Base-by-base conservation (phyloP, 92 coral and sea anemone species). In the Pocillopora meandrina region DNA sequence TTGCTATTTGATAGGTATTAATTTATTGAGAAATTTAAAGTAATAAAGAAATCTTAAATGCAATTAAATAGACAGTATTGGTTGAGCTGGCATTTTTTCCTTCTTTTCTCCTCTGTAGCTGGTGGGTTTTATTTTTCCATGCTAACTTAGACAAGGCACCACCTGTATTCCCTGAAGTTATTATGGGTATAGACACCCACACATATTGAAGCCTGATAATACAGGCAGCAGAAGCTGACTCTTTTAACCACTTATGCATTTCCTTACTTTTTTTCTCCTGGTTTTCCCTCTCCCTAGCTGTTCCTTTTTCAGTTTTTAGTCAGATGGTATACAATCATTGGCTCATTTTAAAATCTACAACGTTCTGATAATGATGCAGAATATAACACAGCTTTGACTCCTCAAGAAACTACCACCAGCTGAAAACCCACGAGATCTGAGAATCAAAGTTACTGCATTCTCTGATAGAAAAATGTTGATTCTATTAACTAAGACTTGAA, bases 261-360 rank as follows among this genome's bases (percentile, higher is more conserved):
- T 26, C 15, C 17, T 23, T 49, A 4, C 74, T 65, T 65, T 52
- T 57, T 3, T 65, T 11, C 14, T 75, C 49, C 7, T 75, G 55
- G 18, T 74, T 84, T n/a, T 63, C 63, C 26, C 87, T 56, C 58
- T 63, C 36, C 35, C 18, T 12, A 26, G 82, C 62, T 59, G 62
- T 59, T 59, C 62, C 62, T 59, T 16, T 12, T 16, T 59, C 11
- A 65, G 9, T 65, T 65, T 42, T 42, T 42, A 3, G 52, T 42
- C 52, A 42, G 52, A 42, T 7, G 52, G 8, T 3, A 42, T 42
- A 42, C 52, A 42, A 0, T 5, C 52, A 42, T 42, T 42, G 52
- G 52, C 52, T 42, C 8, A 42, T 42, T 42, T 42, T 42, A 26
- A 26, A 26, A 26, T 26, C 31, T 26, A 26, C 31, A 26, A 26